Evolutionary conservation across 2,888 invertebrate species (phyloP).

Genomic region (Stenichneumon culpator): DNA sequence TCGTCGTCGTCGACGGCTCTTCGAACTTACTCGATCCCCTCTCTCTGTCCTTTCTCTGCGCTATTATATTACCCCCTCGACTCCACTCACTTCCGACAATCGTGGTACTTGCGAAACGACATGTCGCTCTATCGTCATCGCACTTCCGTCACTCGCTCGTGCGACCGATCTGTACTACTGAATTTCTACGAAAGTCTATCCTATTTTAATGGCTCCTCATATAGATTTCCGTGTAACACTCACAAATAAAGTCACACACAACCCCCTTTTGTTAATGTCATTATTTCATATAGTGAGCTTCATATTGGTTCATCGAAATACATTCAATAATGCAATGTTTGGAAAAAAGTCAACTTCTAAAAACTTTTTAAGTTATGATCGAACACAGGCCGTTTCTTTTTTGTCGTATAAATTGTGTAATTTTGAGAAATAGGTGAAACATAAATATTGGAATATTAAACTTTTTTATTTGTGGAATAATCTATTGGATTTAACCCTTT

Average conservation of each 20-base stretch:
- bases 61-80: constrained; percentile 22
- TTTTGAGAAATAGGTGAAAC: not conserved
- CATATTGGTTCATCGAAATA: too few species aligned
- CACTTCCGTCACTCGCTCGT: constrained; percentile 1
- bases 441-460: not conserved
- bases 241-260: not conserved
- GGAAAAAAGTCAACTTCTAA: not conserved
- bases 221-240: not conserved
- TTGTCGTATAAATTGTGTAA: not conserved
- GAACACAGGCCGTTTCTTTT: not conserved
- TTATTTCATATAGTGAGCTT: not conserved
- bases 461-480: not conserved
- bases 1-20: constrained; percentile 35
- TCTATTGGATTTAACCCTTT: not conserved
- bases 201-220: not conserved
- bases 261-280: not conserved
- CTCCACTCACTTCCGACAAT: constrained; percentile 34
- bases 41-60: not conserved
- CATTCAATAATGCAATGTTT: not conserved
- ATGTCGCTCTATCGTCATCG: constrained; percentile 12
- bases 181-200: constrained; percentile 4
- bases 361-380: not conserved
- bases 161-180: not conserved
- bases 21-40: constrained; percentile 12
- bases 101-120: constrained; percentile 26